Conservation (phyloP, 2,888 invertebrate species). For the Amiota minor region DNA sequence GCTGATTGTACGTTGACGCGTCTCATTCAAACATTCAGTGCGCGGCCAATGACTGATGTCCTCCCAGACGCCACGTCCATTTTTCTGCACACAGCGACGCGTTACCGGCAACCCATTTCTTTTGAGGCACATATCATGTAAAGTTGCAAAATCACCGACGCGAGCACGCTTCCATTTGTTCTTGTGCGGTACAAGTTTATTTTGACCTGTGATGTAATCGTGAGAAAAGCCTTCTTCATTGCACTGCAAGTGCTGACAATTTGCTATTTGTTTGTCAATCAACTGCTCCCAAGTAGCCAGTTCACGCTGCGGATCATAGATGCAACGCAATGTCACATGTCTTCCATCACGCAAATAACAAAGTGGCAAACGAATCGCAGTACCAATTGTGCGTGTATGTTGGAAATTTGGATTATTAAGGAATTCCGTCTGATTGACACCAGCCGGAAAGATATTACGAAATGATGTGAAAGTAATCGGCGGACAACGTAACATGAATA, state of each 20-base stretch:
- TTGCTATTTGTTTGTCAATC: not conserved
- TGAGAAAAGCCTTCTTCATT: slow-evolving; percentile 11
- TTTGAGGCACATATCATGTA: slow-evolving; percentile 75
- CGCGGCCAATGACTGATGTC: slow-evolving; percentile 56
- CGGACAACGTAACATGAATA: no score
- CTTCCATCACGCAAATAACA: slow-evolving; percentile 8
- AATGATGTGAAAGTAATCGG: no score
- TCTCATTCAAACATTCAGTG: slow-evolving; percentile 55
- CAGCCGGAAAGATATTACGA: no score
- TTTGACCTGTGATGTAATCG: slow-evolving; percentile 29
- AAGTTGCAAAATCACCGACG: slow-evolving; percentile 74
- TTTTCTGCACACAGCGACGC: slow-evolving; percentile 76
- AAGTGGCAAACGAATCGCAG: not conserved
- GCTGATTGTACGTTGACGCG: slow-evolving; percentile 52
- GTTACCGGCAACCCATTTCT: slow-evolving; percentile 77
- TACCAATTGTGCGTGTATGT: not conserved
- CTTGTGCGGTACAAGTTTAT: slow-evolving; percentile 50
- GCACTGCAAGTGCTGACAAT: slow-evolving; percentile 14
- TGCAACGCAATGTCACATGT: not conserved
- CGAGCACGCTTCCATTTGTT: slow-evolving; percentile 51
- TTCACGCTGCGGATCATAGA: not conserved
- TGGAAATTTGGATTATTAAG: not conserved
- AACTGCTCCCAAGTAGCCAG: not conserved
- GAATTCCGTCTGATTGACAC: no score
- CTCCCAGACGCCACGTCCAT: slow-evolving; percentile 75